Evolutionary conservation across 2,797 vertebrate genomes (phyloP).

Genomic region (Phrynocephalus vlangalii): DNA sequence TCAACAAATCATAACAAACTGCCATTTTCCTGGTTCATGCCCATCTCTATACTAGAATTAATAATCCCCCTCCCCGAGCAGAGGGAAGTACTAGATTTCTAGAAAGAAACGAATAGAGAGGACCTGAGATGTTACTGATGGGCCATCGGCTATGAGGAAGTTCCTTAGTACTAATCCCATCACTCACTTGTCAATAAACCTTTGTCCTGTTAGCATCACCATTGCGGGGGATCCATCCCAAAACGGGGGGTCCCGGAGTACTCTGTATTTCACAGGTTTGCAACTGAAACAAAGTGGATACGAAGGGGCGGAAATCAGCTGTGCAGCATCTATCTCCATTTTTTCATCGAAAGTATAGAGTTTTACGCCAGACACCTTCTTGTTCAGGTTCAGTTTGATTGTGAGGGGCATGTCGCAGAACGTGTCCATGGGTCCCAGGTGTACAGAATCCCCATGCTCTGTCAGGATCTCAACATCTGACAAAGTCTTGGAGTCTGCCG

Average conservation of each 20-base stretch:
- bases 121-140: too few relatives aligned
- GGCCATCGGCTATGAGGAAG: background rate
- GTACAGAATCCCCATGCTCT: constrained; percentile 82
- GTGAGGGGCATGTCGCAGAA: constrained; percentile 94
- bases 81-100: background rate
- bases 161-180: background rate
- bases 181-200: constrained; percentile 88
- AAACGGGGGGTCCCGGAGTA: constrained; percentile 87
- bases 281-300: constrained; percentile 87
- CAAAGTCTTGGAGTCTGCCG: constrained; percentile 80
- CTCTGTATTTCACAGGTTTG: constrained; percentile 82
- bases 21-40: too few relatives aligned
- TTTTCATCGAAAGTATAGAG: constrained; percentile 94
- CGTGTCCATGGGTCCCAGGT: constrained; percentile 87
- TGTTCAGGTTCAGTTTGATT: constrained; percentile 81
- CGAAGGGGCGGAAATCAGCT: constrained; percentile 85
- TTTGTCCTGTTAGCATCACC: constrained; percentile 77
- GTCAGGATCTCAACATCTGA: constrained; percentile 88
- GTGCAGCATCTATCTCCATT: constrained; percentile 92
- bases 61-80: too few relatives aligned
- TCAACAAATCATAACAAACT: too few relatives aligned
- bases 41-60: background rate
- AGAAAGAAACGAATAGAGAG: background rate
- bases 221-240: constrained; percentile 56
- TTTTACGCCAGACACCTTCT: constrained; percentile 83